phyloP scores from a whole-genome alignment of 2,113 vertebrate species.

The Furnarius figulus region DNA sequence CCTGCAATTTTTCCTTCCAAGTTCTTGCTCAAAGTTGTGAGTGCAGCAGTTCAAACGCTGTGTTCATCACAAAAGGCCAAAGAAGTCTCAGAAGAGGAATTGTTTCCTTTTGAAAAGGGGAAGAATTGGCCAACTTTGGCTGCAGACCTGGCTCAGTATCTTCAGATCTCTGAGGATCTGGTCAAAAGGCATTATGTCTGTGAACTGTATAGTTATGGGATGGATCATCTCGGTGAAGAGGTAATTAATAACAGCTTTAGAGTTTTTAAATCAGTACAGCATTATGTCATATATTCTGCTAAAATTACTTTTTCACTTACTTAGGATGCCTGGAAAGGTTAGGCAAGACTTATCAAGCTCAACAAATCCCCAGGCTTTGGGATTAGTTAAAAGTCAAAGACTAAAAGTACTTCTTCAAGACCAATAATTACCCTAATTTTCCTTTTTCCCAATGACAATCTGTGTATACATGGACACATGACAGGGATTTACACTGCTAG shows the following conservation, averaged over 20 bases:
- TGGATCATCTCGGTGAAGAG: conserved; percentile 90
- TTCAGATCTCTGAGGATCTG: conserved; percentile 89
- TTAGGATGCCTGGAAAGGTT: background rate
- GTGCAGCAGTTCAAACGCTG: conserved; percentile 82
- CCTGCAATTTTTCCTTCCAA: conserved; percentile 46
- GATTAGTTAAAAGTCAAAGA: background rate
- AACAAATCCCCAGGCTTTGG: background rate
- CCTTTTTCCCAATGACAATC: background rate
- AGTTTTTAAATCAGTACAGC: background rate
- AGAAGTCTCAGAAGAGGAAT: conserved; percentile 30
- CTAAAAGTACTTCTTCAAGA: background rate
- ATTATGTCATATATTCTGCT: background rate
- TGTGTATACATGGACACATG: background rate
- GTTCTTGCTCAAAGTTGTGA: conserved; percentile 89
- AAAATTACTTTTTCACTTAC: background rate
- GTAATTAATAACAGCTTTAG: conserved; percentile 70
- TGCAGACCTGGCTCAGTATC: conserved; percentile 83
- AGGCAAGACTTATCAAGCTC: background rate
- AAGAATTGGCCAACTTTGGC: conserved; percentile 87
- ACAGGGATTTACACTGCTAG: background rate
- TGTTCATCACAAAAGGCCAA: conserved; percentile 53
- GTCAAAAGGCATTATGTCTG: conserved; percentile 88
- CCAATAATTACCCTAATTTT: background rate
- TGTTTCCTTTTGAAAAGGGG: conserved; percentile 65
- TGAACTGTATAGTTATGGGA: conserved; percentile 91